Percentiles rank a stretch among this genome's conserved stretches.
Conservation (phyloP, 2,888 invertebrate species). For the Cordilura impudica region DNA sequence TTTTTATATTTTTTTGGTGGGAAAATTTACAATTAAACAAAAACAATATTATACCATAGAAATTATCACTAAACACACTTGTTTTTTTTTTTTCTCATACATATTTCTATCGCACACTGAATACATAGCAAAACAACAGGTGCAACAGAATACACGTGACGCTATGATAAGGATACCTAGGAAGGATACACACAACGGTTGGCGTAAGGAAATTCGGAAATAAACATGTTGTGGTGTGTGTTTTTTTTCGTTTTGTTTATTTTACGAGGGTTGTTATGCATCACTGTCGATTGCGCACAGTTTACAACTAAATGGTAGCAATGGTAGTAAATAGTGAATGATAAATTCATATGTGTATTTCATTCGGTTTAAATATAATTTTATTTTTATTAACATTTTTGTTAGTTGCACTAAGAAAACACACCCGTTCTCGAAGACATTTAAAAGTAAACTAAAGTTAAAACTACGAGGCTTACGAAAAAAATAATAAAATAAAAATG, state of each 20-base stretch:
- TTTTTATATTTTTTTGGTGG: slow-evolving; percentile 35
- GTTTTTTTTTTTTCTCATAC: background rate
- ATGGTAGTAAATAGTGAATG: background rate
- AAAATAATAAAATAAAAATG: slow-evolving; percentile 24
- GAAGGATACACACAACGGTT: slow-evolving; percentile 14
- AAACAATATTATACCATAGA: background rate
- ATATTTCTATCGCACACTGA: background rate
- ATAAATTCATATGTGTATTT: background rate
- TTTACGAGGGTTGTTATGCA: slow-evolving; percentile 54
- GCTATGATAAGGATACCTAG: slow-evolving; percentile 7
- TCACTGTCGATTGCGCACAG: slow-evolving; percentile 25
- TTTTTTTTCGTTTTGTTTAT: background rate
- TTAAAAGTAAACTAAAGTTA: slow-evolving; percentile 74
- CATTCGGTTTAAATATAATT: slow-evolving; percentile 4
- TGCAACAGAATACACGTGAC: slow-evolving; percentile 20
- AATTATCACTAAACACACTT: background rate
- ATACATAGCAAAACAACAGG: slow-evolving; percentile 28
- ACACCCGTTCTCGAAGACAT: slow-evolving; percentile 75
- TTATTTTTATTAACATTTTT: background rate
- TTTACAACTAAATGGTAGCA: background rate
- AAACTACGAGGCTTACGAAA: slow-evolving; percentile 19
- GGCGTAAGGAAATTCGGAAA: background rate
- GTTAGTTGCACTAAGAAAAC: slow-evolving; percentile 45
- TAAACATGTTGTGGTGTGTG: background rate
- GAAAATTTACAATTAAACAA: slow-evolving; percentile 23